A percentile compares a stretch with the other conserved stretches of the same genome.
These are phyloP conservation scores for Rhincodon typus DNA, from an alignment of 2,797 vertebrate species.

Conservation along the genomic window DNA sequence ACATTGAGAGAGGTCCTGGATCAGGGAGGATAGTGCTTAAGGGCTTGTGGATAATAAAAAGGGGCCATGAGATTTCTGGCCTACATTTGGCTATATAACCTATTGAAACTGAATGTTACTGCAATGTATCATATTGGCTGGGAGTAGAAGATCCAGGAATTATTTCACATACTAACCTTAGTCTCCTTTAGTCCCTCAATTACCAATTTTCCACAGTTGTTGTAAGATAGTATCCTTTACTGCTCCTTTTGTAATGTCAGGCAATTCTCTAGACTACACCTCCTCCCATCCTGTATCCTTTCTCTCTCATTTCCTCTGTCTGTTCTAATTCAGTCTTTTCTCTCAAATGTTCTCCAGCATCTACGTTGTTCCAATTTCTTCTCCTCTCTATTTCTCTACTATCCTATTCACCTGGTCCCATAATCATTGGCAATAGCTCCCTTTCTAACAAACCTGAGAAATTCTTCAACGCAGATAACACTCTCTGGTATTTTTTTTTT, in stretches of 20 bases:
- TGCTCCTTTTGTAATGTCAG: neutral
- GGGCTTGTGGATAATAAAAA: neutral
- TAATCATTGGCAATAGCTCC: neutral
- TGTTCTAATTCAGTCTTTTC: neutral
- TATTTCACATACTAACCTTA: neutral
- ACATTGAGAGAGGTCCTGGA: neutral
- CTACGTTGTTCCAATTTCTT: neutral
- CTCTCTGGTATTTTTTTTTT: neutral
- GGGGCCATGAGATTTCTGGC: neutral
- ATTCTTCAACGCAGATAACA: neutral
- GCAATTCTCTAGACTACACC: no score
- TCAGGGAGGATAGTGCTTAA: neutral
- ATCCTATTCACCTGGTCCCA: neutral
- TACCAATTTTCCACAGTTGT: neutral
- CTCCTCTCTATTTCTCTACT: neutral
- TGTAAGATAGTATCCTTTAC: neutral
- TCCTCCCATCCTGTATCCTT: neutral
- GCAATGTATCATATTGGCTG: neutral
- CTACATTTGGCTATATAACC: neutral
- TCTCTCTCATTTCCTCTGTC: neutral
- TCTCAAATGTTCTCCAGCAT: neutral
- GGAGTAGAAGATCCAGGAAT: neutral
- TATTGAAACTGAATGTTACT: neutral
- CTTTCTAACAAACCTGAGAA: neutral
- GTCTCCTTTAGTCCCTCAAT: neutral